Percentiles rank a stretch among this genome's conserved stretches.
phyloP scores from a whole-genome alignment of 2,797 vertebrate species.

The Gallinago nigripennis region DNA sequence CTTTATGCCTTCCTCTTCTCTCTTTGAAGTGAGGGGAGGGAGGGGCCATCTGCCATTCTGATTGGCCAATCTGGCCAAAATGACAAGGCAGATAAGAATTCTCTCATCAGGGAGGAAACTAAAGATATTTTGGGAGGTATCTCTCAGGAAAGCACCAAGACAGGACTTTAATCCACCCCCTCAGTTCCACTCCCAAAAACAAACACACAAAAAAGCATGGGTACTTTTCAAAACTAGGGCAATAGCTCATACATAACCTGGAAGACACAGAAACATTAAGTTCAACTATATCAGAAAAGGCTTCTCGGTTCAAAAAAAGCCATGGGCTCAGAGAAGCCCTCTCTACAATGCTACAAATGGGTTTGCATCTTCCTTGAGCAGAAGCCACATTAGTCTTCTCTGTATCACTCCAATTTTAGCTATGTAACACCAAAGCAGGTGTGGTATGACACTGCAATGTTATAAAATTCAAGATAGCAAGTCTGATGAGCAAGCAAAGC shows the following conservation, averaged over 20 bases:
- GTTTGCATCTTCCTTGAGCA: not conserved
- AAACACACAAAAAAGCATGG: fast-evolving
- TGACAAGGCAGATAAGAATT: not conserved
- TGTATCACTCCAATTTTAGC: not conserved
- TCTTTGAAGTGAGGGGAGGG: too few species aligned
- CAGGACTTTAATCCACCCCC: not conserved
- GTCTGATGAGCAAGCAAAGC: not conserved
- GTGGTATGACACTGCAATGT: not conserved
- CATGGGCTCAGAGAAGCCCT: not conserved
- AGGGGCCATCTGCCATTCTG: too few species aligned
- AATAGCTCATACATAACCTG: not conserved
- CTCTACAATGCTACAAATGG: not conserved
- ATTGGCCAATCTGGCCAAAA: too few species aligned
- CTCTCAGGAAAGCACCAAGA: not conserved
- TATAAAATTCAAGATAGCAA: not conserved
- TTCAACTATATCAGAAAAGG: not conserved
- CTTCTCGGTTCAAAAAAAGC: not conserved
- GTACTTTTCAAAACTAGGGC: not conserved
- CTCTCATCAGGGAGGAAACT: not conserved
- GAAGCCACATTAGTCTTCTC: not conserved
- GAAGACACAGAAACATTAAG: not conserved
- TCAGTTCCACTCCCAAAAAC: not conserved
- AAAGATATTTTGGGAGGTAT: not conserved
- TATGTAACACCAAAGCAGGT: not conserved
- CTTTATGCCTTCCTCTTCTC: too few species aligned